These are phyloP conservation scores for Spilarctia lutea DNA, from an alignment of 2,888 invertebrate species.

Conservation along the genomic window DNA sequence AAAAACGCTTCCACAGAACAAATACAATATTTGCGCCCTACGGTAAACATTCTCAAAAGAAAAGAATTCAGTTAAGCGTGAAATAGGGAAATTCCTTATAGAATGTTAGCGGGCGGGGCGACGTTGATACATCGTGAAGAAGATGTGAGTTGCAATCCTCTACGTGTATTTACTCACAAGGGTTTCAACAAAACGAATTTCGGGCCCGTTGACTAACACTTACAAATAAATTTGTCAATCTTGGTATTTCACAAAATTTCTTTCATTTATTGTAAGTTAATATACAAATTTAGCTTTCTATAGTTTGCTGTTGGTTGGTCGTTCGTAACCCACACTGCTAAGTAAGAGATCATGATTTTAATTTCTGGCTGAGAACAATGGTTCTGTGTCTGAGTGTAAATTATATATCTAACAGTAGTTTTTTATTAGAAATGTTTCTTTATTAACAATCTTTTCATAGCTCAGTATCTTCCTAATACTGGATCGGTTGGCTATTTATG, in stretches of 20 bases:
- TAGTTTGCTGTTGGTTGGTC: no score
- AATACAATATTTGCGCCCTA: constrained; percentile 46
- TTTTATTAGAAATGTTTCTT: no score
- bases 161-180: constrained; percentile 39
- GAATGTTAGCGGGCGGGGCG: constrained; percentile 43
- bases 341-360: no score
- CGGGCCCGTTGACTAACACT: constrained; percentile 8
- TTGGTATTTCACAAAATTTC: no score
- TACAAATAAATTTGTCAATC: constrained; percentile 1
- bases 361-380: no score
- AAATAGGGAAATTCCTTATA: constrained; percentile 58
- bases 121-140: constrained; percentile 54
- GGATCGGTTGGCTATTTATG: no score
- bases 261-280: not conserved
- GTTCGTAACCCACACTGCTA: no score
- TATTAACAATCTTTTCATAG: no score
- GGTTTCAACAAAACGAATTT: constrained; percentile 11
- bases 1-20: constrained; percentile 41
- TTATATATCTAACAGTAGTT: no score
- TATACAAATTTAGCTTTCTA: not conserved
- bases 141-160: constrained; percentile 44
- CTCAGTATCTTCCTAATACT: no score
- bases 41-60: constrained; percentile 50
- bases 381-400: no score
- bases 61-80: constrained; percentile 52